Evolutionary conservation across 1,140 invertebrate genomes (phyloP).

Genomic region (Trialeurodes vaporariorum): DNA sequence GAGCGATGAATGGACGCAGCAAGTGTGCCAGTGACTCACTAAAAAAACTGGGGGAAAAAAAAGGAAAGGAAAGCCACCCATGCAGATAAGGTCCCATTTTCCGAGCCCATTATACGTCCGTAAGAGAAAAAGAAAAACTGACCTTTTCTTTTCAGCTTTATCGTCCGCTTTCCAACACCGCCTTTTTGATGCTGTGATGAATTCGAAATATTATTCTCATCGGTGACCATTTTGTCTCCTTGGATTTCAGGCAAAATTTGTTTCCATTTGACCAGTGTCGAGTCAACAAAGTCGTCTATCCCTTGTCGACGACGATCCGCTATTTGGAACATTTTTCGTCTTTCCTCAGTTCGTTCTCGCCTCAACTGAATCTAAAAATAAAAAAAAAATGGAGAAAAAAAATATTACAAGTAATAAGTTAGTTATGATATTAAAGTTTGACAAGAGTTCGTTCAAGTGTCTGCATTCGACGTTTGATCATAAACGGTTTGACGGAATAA

Average conservation of each 20-base stretch:
- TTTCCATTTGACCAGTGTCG: constrained; percentile 53
- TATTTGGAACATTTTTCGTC: constrained; percentile 84
- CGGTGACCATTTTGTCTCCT: not conserved
- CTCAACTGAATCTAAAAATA: constrained; percentile 55
- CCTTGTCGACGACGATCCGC: constrained; percentile 50
- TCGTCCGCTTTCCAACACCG: not conserved
- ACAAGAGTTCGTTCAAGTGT: too few relatives aligned
- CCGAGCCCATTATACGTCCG: not conserved
- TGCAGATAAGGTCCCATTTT: not conserved
- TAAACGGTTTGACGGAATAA: too few relatives aligned
- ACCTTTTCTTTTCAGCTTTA: not conserved
- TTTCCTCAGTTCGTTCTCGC: constrained; percentile 80
- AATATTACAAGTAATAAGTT: too few relatives aligned
- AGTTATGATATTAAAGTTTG: too few relatives aligned
- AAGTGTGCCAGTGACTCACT: too few relatives aligned
- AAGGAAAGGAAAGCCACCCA: too few relatives aligned
- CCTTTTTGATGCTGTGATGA: not conserved
- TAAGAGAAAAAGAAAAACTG: not conserved
- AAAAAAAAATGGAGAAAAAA: constrained; percentile 10
- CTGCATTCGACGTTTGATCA: too few relatives aligned
- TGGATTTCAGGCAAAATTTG: constrained; percentile 47
- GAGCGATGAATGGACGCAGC: not conserved
- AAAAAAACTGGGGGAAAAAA: too few relatives aligned
- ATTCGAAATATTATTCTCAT: not conserved
- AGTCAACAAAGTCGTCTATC: constrained; percentile 41